Base-by-base conservation (phyloP, 2,797 vertebrate genomes). In the Lophura swinhoii region DNA sequence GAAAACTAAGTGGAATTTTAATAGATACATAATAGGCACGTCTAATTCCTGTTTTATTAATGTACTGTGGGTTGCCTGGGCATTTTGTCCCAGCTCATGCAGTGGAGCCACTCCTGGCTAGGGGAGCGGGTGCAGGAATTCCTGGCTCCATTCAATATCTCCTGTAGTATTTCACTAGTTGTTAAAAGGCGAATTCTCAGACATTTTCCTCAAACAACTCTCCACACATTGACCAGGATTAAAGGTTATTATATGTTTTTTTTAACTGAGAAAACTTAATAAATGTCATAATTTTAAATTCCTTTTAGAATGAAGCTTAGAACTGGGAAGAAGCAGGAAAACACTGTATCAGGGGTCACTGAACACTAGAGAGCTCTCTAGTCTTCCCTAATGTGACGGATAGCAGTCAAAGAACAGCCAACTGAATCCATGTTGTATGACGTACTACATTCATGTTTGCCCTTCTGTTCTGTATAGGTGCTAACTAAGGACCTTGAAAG, bases 401-500 rank as follows among this genome's bases (percentile, higher is more conserved):
- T 33, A 14, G 31, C 48, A 49, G 48, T 35, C 1, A 15, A 37
- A 29, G 9, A 10, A 12, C 7, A 76, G 29, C 8, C 28, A 35
- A 39, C 10, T 10, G 14, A 29, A 43, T 43, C 43, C 3, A 3
- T 6, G 8, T n/a, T 69, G 46, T 16, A 8, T 7, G 18, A 29
- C 8, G 20, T 6, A 2, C 7, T 67, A 15, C 10, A 3, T 67
- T 39, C n/a, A 16, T 72, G 31, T 37, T 28, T 55, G 31, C 22
- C 17, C 70, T 79, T 74, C 77, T 96, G 44, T 90, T 33, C 29
- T 90, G 16, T 26, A 6, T 83, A 99, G 99, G 98, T 99, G 67
- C 96, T 99, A 95, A 99, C 99, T 17, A 96, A 98, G 93, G 99
- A 99, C 97, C 97, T 99, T 20, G 98, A 99, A 97, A 98, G 97